These are phyloP conservation scores for Sparus aurata DNA, from an alignment of 2,797 vertebrate species.

Conservation along the genomic window DNA sequence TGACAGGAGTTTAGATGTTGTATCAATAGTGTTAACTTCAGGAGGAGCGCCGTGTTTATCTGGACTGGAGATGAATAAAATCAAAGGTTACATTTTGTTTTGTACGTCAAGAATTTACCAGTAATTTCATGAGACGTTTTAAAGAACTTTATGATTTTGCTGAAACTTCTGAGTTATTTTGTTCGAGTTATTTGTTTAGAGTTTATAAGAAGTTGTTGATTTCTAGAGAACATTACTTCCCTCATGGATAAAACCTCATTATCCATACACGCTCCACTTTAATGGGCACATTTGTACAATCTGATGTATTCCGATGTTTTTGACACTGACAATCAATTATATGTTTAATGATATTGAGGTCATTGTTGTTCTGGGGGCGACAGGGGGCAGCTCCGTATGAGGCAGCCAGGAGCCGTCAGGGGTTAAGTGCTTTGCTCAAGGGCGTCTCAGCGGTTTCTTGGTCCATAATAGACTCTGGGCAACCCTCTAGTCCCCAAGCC, in stretches of 20 bases:
- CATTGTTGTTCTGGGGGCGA: background rate
- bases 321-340: background rate
- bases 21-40: background rate
- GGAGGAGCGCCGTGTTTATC: background rate
- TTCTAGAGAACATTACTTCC: background rate
- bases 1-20: background rate
- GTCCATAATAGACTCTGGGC: no score
- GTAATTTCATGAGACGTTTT: background rate
- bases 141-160: no score
- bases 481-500: no score
- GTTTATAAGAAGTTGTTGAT: background rate
- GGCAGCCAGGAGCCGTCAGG: no score
- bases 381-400: no score
- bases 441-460: no score
- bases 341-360: background rate
- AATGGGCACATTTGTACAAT: background rate
- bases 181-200: background rate
- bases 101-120: no score
- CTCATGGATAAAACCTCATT: no score
- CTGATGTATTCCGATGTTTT: background rate
- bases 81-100: background rate
- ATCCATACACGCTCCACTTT: background rate
- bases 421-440: no score
- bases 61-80: constrained; percentile 1
- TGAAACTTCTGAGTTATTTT: background rate